Conservation (phyloP, 2,113 vertebrate genomes). For the Halcyon malimbica region DNA sequence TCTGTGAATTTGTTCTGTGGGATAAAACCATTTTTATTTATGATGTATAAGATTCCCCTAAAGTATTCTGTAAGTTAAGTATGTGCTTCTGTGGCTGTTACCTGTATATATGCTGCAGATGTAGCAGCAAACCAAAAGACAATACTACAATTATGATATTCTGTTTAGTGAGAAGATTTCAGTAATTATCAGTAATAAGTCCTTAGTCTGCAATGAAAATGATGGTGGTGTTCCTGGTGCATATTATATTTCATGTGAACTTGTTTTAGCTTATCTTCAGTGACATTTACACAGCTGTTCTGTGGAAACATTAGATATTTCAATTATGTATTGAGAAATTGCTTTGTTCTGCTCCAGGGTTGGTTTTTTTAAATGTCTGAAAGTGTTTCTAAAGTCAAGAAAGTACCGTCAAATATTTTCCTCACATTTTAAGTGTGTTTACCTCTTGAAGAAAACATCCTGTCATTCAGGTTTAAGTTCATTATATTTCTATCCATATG, state of each 20-base stretch:
- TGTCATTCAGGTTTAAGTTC: not conserved
- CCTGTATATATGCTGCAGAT: not conserved
- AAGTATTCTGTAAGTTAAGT: not conserved
- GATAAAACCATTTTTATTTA: not conserved
- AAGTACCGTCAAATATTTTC: not conserved
- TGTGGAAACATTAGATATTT: not conserved
- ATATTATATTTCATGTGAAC: not conserved
- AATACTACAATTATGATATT: not conserved
- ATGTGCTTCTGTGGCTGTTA: not conserved
- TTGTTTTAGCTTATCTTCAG: not conserved
- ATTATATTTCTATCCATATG: not conserved
- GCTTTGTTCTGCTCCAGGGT: not conserved
- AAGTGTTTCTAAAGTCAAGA: not conserved
- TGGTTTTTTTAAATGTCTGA: not conserved
- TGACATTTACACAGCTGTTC: not conserved
- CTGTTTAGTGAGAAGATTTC: not conserved
- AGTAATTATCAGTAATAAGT: not conserved
- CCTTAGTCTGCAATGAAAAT: not conserved
- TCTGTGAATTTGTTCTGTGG: not conserved
- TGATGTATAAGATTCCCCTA: not conserved
- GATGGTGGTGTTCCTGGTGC: not conserved
- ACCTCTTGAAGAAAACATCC: not conserved
- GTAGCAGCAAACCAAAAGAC: not conserved
- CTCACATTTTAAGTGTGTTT: not conserved
- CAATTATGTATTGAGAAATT: conserved; percentile 25